Conservation (phyloP, 2,113 vertebrate species). For the Eolophus roseicapilla region DNA sequence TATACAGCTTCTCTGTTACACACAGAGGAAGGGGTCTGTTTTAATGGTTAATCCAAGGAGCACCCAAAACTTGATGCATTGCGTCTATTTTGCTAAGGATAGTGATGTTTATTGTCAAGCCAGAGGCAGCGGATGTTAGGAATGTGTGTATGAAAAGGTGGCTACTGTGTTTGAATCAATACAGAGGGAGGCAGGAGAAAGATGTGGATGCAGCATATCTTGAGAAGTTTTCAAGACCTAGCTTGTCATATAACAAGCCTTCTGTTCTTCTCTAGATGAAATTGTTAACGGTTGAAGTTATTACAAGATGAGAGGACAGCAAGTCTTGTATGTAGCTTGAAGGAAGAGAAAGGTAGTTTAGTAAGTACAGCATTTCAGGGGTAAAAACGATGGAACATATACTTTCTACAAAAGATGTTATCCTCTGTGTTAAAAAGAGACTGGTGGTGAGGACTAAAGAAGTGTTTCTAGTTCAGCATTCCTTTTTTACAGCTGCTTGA, state of each 20-base stretch:
- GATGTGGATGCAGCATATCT: background rate
- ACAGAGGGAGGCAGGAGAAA: background rate
- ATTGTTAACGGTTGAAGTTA: background rate
- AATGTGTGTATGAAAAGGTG: background rate
- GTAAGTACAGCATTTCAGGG: background rate
- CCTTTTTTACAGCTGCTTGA: background rate
- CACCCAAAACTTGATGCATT: background rate
- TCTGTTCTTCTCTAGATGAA: background rate
- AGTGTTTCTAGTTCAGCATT: background rate
- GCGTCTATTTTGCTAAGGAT: background rate
- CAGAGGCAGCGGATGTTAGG: background rate
- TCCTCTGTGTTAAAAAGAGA: background rate
- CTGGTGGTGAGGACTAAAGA: background rate
- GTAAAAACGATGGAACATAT: background rate
- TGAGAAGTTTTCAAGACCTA: background rate
- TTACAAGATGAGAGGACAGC: background rate
- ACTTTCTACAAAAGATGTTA: background rate
- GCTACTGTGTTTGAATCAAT: background rate
- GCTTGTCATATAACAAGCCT: background rate
- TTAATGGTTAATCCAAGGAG: background rate
- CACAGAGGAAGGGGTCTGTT: background rate
- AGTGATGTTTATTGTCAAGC: background rate
- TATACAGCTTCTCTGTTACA: background rate
- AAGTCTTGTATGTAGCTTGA: background rate
- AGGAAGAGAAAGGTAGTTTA: background rate